These are phyloP conservation scores for Panonychus citri DNA, from an alignment of 1,140 invertebrate species.

Conservation along the genomic window DNA sequence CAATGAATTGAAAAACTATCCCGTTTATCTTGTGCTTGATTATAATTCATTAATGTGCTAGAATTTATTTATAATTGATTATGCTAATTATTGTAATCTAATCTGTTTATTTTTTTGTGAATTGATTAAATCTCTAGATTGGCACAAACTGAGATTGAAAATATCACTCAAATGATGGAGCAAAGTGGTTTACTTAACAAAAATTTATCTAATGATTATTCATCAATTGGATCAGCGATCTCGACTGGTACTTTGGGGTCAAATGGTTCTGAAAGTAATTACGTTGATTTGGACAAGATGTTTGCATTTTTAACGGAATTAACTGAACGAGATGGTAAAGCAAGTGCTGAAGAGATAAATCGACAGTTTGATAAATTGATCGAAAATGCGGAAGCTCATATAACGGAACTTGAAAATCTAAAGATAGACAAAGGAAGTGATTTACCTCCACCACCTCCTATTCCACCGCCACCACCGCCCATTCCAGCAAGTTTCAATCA, in stretches of 20 bases:
- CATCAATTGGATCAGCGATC: background rate
- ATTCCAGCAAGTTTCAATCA: background rate
- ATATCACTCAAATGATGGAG: constrained; percentile 46
- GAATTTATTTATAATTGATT: too few species aligned
- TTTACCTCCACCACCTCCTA: constrained; percentile 8
- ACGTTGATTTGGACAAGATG: constrained; percentile 66
- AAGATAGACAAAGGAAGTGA: background rate
- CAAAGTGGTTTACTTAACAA: constrained; percentile 22
- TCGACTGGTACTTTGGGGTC: background rate
- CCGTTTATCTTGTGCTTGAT: too few species aligned
- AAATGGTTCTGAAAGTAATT: constrained; percentile 4
- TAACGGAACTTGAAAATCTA: constrained; percentile 5
- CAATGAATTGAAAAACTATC: too few species aligned
- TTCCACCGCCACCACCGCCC: constrained; percentile 19
- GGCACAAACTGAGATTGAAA: constrained; percentile 47
- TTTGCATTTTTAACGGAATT: constrained; percentile 75
- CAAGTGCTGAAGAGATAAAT: constrained; percentile 41
- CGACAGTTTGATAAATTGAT: constrained; percentile 57
- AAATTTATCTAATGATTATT: background rate
- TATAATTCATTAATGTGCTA: too few species aligned
- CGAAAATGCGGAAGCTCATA: constrained; percentile 36
- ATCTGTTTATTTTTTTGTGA: background rate
- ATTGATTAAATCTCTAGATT: constrained; percentile 27
- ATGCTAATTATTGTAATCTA: background rate
- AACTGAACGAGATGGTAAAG: constrained; percentile 24